Base-by-base conservation (phyloP, 2,797 vertebrate species). In the Falco peregrinus region DNA sequence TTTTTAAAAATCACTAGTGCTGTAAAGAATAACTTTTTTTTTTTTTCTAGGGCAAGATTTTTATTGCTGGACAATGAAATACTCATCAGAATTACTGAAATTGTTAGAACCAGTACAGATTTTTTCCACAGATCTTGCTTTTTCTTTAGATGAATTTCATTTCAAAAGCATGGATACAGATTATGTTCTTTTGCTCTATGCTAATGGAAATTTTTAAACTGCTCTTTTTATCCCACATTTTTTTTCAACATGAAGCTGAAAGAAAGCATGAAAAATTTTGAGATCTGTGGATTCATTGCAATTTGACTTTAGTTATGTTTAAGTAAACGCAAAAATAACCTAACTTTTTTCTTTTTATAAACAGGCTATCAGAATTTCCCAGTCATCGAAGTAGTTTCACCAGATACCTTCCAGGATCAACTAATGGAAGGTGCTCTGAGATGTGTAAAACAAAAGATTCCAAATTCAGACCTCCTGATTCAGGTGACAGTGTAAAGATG, bases 311-410 rank as follows among this genome's bases (percentile, higher is more conserved):
- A 71, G 25, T 77, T 67, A 53, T 31, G 18, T 56, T 90, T 74
- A 50, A 80, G 39, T 79, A 47, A 6, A 56, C 53, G 56, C 53
- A 0, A 28, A 82, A 85, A 39, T 51, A 87, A n/a, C 6, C 2
- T 35, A 35, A 29, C 28, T n/a, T 21, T 39, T 77, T 56, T 82
- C 18, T 93, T 12, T 97, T 90, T 63, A 65, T 90, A 37, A 96
- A 96, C 87, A 98, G 98, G 81, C 91, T 98, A 3, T 97, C 87
- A 0, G 98, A 98, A 82, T 97, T 97, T 96, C 97, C 98, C 65
- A 97, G 41, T 96, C 97, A 97, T 97, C 98, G 95, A 79, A 96
- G 92, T 76, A 90, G 82, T 79, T 97, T 96, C 89, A 28, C 29
- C 59, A 96, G 94, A 3, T 89, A 90, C 48, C 57, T 89, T 84